These are phyloP conservation scores for Stegostoma tigrinum DNA, from an alignment of 2,113 vertebrate genomes.

Conservation along the genomic window DNA sequence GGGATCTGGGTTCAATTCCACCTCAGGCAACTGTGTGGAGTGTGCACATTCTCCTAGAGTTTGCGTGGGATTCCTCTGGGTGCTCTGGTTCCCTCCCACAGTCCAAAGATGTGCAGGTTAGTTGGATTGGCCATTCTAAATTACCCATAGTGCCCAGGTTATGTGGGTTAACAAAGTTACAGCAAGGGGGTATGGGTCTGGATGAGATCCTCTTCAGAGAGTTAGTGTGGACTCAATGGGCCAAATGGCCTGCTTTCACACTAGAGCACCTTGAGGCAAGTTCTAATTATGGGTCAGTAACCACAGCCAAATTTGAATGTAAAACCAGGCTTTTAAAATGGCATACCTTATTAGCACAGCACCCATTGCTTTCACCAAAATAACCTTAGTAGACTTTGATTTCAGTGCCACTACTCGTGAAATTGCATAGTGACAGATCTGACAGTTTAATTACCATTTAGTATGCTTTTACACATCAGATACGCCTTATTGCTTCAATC, in stretches of 20 bases:
- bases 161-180: no score
- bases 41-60: no score
- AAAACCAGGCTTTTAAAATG: neutral
- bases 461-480: neutral
- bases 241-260: neutral
- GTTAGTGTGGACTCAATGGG: neutral
- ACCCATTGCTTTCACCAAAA: neutral
- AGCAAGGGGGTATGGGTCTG: no score
- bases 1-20: no score
- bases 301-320: neutral
- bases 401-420: neutral
- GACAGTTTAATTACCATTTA: slow-evolving; percentile 20
- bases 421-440: neutral
- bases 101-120: no score
- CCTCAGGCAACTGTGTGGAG: no score
- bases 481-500: neutral
- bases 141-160: no score
- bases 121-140: no score
- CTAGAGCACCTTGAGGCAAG: neutral
- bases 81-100: no score
- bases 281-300: neutral
- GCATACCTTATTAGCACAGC: neutral
- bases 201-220: neutral
- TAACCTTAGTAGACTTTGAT: neutral
- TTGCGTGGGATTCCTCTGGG: no score